A percentile compares a stretch with the other conserved stretches of the same genome.
Evolutionary conservation across 2,113 vertebrate species (phyloP).

Genomic region (Psephotus haematonotus): DNA sequence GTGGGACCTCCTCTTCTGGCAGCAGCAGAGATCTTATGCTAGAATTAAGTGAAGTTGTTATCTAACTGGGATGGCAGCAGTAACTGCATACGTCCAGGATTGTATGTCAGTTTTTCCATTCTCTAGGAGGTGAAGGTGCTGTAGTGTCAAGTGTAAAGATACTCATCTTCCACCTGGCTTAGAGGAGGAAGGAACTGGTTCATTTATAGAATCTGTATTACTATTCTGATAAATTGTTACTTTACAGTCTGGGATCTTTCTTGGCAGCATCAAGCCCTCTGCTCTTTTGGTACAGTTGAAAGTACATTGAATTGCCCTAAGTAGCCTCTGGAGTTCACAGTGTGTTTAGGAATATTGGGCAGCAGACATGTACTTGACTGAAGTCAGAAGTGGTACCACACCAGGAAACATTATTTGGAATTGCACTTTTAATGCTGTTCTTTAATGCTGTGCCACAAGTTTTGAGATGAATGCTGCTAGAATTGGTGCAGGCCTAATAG

Average conservation of each 20-base stretch:
- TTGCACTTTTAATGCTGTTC: slow-evolving; percentile 1
- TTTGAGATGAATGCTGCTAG: slow-evolving; percentile 11
- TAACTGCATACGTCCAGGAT: background rate
- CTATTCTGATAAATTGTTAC: background rate
- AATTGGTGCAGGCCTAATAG: background rate
- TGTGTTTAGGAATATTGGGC: background rate
- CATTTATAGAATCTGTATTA: background rate
- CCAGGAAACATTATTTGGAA: background rate
- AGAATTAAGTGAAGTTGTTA: background rate
- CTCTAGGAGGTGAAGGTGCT: background rate
- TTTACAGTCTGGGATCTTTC: background rate
- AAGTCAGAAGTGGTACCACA: background rate
- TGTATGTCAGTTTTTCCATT: background rate
- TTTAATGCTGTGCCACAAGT: background rate
- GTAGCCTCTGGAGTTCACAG: background rate
- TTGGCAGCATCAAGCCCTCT: background rate
- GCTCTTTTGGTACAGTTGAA: background rate
- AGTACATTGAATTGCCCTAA: background rate
- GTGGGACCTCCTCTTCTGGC: background rate
- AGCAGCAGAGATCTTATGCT: background rate
- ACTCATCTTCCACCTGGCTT: background rate
- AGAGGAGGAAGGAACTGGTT: background rate
- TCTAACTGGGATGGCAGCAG: background rate
- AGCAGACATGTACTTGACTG: background rate
- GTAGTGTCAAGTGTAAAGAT: background rate